Percentiles rank a stretch among this genome's conserved stretches.
Conservation (phyloP, 2,888 invertebrate genomes). For the Nemotelus pantherinus region DNA sequence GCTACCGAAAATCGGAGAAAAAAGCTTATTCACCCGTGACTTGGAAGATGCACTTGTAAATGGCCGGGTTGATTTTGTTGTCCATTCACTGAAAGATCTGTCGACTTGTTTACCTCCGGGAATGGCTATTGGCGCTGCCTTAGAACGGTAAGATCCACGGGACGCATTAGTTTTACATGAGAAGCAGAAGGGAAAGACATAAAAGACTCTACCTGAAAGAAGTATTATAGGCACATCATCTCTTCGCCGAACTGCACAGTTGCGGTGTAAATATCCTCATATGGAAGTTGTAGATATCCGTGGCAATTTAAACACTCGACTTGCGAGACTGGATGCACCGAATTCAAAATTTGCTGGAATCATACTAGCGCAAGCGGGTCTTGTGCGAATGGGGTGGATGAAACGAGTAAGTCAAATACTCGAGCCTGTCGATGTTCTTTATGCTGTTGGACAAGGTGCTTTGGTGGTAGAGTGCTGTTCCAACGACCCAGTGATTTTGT, state of each 20-base stretch:
- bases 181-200: constrained; percentile 72
- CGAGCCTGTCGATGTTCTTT: constrained; percentile 80
- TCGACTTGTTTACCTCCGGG: constrained; percentile 88
- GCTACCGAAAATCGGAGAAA: constrained; percentile 95
- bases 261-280: constrained; percentile 81
- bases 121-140: constrained; percentile 79
- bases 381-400: constrained; percentile 89
- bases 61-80: constrained; percentile 88
- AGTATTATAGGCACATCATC: constrained; percentile 93
- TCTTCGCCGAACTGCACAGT: constrained; percentile 87
- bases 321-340: constrained; percentile 79
- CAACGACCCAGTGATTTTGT: constrained; percentile 73
- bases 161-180: constrained; percentile 89
- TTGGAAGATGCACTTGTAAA: constrained; percentile 85
- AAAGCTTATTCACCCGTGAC: constrained; percentile 94
- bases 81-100: constrained; percentile 95
- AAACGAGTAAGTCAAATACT: constrained; percentile 83
- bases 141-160: constrained; percentile 83
- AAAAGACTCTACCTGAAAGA: constrained; percentile 79
- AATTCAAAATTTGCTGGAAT: constrained; percentile 76
- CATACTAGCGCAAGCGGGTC: constrained; percentile 88
- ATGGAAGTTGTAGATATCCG: constrained; percentile 83
- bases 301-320: constrained; percentile 93
- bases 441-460: constrained; percentile 97
- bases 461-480: constrained; percentile 90